Conservation (phyloP, 92 coral and sea anemone species). For the Desmophyllum pertusum region DNA sequence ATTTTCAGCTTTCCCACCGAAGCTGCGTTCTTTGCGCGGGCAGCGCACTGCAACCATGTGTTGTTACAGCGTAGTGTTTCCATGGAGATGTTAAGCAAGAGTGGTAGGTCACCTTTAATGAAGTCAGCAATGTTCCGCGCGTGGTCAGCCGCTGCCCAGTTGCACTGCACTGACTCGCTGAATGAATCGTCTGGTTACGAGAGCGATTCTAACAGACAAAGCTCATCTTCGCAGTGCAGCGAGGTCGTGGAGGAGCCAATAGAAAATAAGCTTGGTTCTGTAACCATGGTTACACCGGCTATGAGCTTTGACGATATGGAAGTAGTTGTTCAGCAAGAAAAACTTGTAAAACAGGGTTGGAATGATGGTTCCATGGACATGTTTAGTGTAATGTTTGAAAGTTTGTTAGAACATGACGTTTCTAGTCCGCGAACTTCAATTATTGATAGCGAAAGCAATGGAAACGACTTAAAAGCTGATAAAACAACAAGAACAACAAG, state of each 20-base stretch:
- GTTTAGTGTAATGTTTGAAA: slow-evolving; percentile 25
- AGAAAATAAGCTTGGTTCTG: slow-evolving; percentile 1
- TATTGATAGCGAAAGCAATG: background rate
- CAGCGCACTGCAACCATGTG: background rate
- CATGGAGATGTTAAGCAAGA: slow-evolving; percentile 15
- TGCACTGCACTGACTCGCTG: slow-evolving; percentile 26
- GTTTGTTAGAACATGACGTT: slow-evolving; percentile 3
- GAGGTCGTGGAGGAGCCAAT: background rate
- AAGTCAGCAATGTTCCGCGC: slow-evolving; percentile 36
- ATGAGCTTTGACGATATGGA: slow-evolving; percentile 33
- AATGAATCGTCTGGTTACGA: slow-evolving; percentile 36
- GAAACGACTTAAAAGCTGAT: background rate
- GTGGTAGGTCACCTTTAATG: slow-evolving; percentile 23
- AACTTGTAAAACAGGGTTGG: background rate
- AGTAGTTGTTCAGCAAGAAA: slow-evolving; percentile 2
- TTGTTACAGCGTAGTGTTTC: slow-evolving; percentile 35
- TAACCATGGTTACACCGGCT: slow-evolving; percentile 24
- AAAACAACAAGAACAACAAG: background rate
- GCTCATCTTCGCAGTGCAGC: background rate
- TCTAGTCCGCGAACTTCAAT: background rate
- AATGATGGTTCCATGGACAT: slow-evolving; percentile 2
- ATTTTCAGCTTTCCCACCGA: slow-evolving; percentile 26
- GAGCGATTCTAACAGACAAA: slow-evolving; percentile 19
- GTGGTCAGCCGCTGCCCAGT: slow-evolving; percentile 36
- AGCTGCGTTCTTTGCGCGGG: slow-evolving; percentile 4